A percentile compares a stretch with the other conserved stretches of the same genome.
These are phyloP conservation scores for Parasteatoda tepidariorum DNA, from an alignment of 1,140 invertebrate species.

Conservation along the genomic window DNA sequence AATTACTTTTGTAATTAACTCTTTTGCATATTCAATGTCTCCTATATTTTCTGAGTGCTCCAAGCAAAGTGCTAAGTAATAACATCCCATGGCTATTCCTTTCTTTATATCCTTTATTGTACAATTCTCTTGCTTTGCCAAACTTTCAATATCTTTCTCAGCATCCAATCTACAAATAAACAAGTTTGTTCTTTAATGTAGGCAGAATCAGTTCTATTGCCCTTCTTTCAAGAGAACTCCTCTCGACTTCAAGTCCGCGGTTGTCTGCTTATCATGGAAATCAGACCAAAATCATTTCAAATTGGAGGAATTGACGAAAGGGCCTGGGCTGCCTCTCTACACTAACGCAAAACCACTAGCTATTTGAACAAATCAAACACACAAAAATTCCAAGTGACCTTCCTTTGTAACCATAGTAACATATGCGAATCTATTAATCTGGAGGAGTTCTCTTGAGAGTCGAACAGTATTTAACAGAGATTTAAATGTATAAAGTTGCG, in stretches of 20 bases:
- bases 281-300: too few species aligned
- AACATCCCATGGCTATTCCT: conserved; percentile 18
- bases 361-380: too few species aligned
- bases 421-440: too few species aligned
- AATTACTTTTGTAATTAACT: conserved; percentile 19
- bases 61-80: conserved; percentile 23
- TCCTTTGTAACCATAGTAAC: too few species aligned
- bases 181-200: neutral
- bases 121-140: neutral
- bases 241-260: neutral
- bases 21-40: neutral
- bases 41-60: neutral
- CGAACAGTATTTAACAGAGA: too few species aligned
- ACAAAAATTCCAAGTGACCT: too few species aligned
- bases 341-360: too few species aligned
- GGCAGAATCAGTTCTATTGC: neutral
- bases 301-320: neutral
- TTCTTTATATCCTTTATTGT: conserved; percentile 1
- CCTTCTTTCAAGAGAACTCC: neutral
- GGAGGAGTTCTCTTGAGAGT: too few species aligned
- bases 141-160: neutral
- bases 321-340: neutral
- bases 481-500: too few species aligned
- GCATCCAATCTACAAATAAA: conserved; percentile 1
- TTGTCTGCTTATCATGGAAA: neutral